A percentile compares a stretch with the other conserved stretches of the same genome.
These are phyloP conservation scores for Antedon mediterranea DNA, from an alignment of 53 echinoderm and acorn worm genomes.

Conservation along the genomic window DNA sequence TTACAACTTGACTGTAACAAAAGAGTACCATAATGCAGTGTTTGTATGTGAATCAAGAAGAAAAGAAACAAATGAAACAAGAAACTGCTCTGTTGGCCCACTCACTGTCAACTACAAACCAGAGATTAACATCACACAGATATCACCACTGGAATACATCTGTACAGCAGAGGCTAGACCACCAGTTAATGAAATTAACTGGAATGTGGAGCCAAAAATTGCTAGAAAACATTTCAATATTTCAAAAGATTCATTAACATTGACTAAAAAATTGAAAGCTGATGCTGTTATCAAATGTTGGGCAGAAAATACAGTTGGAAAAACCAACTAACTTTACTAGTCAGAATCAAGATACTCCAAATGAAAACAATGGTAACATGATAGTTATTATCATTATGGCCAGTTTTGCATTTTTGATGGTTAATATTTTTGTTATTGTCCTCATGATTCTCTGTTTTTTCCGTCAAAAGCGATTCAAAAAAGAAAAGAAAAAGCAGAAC, in stretches of 20 bases:
- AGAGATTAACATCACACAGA: background rate
- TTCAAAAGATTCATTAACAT: background rate
- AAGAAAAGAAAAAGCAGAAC: background rate
- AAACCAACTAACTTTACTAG: background rate
- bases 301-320: background rate
- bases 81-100: background rate
- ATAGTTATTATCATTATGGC: background rate
- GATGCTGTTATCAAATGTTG: background rate
- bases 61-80: background rate
- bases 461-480: background rate
- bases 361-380: background rate
- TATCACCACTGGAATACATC: background rate
- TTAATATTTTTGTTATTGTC: background rate
- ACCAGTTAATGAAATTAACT: background rate
- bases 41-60: background rate
- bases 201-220: background rate
- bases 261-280: background rate
- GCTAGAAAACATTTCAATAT: background rate
- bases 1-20: background rate
- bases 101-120: background rate
- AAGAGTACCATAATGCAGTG: background rate
- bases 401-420: background rate
- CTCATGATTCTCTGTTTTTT: background rate
- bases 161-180: background rate
- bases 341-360: too few species aligned